phyloP scores from a whole-genome alignment of 2,797 vertebrate genomes.

The Ambastaia sidthimunki region DNA sequence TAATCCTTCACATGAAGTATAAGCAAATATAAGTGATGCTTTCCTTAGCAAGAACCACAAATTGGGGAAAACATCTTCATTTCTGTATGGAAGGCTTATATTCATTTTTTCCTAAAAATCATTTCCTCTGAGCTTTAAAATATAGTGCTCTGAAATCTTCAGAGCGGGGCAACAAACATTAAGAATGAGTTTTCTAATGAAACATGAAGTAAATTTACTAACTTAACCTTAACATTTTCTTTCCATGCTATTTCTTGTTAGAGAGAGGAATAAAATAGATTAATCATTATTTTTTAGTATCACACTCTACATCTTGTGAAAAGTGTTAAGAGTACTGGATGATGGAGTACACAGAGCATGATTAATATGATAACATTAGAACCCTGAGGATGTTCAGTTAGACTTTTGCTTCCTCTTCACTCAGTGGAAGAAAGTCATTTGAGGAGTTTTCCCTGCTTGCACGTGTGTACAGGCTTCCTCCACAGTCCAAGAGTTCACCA shows the following conservation, averaged over 20 bases:
- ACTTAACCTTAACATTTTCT: neutral
- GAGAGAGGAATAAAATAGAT: slow-evolving; percentile 9
- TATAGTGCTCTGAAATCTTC: slow-evolving; percentile 45
- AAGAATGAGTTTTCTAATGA: slow-evolving; percentile 41
- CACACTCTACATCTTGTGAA: slow-evolving; percentile 16
- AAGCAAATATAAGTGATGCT: neutral
- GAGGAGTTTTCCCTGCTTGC: slow-evolving; percentile 22
- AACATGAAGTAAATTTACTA: slow-evolving; percentile 30
- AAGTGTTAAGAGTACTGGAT: slow-evolving; percentile 23
- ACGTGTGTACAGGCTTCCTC: slow-evolving; percentile 4
- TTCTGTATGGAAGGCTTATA: slow-evolving; percentile 5
- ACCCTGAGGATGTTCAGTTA: slow-evolving; percentile 34
- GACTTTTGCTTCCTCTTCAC: slow-evolving; percentile 42
- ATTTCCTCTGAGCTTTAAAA: slow-evolving; percentile 49
- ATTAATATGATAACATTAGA: slow-evolving; percentile 46
- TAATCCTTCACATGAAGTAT: neutral
- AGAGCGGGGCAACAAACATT: slow-evolving; percentile 40
- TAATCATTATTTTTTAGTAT: slow-evolving; percentile 10
- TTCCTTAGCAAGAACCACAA: slow-evolving; percentile 5
- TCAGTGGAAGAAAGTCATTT: slow-evolving; percentile 49
- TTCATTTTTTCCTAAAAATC: slow-evolving; percentile 32
- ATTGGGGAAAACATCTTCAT: slow-evolving; percentile 16
- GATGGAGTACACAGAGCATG: slow-evolving; percentile 37
- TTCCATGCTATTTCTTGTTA: slow-evolving; percentile 22
- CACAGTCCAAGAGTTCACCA: slow-evolving; percentile 18